Evolutionary conservation across 2,797 vertebrate genomes (phyloP).

Genomic region (Mus caroli): DNA sequence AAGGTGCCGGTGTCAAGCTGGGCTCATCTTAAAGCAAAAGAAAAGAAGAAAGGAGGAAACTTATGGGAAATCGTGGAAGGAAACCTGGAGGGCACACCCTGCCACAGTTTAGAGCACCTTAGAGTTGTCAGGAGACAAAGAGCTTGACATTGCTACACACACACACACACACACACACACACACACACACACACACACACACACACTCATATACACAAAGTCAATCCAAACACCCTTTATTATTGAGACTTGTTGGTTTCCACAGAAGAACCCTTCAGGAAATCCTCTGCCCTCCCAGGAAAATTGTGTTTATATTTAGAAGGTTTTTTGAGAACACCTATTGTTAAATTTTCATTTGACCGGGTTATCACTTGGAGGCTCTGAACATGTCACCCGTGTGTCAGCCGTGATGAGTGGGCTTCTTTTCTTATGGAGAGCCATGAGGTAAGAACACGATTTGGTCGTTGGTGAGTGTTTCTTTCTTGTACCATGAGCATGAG

Average conservation of each 20-base stretch:
- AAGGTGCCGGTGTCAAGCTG: background rate
- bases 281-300: conserved; percentile 61
- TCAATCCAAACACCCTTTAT: conserved; percentile 54
- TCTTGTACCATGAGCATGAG: background rate
- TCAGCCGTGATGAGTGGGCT: background rate
- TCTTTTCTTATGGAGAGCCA: background rate
- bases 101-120: background rate
- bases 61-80: conserved; percentile 16
- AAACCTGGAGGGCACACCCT: background rate
- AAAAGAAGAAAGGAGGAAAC: background rate
- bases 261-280: conserved; percentile 76
- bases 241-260: conserved; percentile 65
- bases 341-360: conserved; percentile 63
- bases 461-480: background rate
- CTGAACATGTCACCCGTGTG: background rate
- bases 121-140: background rate
- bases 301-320: conserved; percentile 72
- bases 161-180: conserved; percentile 4
- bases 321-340: conserved; percentile 61
- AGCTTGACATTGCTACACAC: background rate
- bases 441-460: background rate
- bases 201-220: background rate
- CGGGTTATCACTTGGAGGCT: background rate
- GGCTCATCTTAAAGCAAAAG: conserved; percentile 26
- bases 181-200: background rate